Evolutionary conservation across 2,797 vertebrate genomes (phyloP), one percentile per base, ranked within the genome.

Genomic region (Champsocephalus esox): DNA sequence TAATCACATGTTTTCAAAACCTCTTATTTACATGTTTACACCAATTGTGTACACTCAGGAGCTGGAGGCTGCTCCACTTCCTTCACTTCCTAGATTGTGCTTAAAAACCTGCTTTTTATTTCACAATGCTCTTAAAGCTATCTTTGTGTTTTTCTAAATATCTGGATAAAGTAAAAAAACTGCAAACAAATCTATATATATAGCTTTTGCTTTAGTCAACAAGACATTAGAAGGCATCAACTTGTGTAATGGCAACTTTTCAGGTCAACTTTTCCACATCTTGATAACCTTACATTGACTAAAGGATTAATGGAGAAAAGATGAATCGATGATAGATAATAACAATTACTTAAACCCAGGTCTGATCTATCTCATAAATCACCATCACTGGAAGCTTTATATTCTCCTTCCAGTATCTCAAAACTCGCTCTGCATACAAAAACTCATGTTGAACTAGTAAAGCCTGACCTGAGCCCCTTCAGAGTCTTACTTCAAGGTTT

Each of bases 1-100:
- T 32, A 24, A 54, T 77, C 49, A 52, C 49, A 16, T 44, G 11
- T 34, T 71, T 65, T 60, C 34, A 38, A 43, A 69, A 8, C 34
- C 16, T 64, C n/a, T 14, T n/a, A 11, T 41, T 49, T 4, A 19
- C 3, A 8, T 5, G 48, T 17, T 17, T 28, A 1, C 51, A 51
- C 16, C 17, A 9, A 38, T 17, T 58, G 45, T 57, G 17, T 34
- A 24, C 54, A 67, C 49, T 52, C 9, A 49, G 59, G 24, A 69
- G 45, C 46, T 32, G 68, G 32, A 58, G 49, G 51, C 12, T 9
- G 43, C 19, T 60, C 45, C 9, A 34, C 17, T 82, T 60, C 41
- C 16, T 38, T 38, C 34, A 38, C 34, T 38, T 38, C 6, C 34
- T 28, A 43, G 64, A 9, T 32, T 0, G 3, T 43, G 13, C 19